Conservation (phyloP, 2,797 vertebrate genomes). For the Netta rufina region DNA sequence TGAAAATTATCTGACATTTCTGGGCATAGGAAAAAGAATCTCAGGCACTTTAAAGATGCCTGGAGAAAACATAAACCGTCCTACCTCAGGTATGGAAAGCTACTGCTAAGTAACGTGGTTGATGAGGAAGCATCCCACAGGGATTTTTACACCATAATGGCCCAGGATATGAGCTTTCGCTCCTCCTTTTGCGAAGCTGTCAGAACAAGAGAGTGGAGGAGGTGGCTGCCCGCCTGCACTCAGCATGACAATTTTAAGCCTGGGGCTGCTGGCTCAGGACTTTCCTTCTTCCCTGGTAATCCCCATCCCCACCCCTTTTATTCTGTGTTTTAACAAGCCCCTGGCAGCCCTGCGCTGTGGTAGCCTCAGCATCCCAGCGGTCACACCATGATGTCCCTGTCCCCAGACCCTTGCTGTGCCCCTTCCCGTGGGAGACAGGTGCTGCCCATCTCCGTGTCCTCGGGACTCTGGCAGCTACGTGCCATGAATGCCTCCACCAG, state of each 20-base stretch:
- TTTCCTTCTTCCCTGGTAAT: conserved; percentile 22
- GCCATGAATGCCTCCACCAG: neutral
- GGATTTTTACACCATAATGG: neutral
- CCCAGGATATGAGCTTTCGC: neutral
- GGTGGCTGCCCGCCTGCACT: neutral
- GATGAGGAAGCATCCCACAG: neutral
- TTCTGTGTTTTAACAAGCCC: neutral
- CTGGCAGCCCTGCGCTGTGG: neutral
- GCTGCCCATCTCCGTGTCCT: accelerated
- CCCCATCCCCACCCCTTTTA: neutral
- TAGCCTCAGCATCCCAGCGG: neutral
- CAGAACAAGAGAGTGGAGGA: accelerated
- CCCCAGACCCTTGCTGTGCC: neutral
- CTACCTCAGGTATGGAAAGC: neutral
- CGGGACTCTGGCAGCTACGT: accelerated
- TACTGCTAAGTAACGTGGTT: neutral
- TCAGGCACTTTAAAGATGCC: neutral
- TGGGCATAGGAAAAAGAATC: neutral
- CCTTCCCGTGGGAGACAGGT: neutral
- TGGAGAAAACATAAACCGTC: neutral
- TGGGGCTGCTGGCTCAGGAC: neutral
- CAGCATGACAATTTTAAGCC: neutral
- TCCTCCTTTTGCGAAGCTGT: neutral
- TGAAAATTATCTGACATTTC: neutral
- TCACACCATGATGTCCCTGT: neutral